phyloP scores from a whole-genome alignment of 92 coral and sea anemone genomes.

The Zoanthus gigantus region DNA sequence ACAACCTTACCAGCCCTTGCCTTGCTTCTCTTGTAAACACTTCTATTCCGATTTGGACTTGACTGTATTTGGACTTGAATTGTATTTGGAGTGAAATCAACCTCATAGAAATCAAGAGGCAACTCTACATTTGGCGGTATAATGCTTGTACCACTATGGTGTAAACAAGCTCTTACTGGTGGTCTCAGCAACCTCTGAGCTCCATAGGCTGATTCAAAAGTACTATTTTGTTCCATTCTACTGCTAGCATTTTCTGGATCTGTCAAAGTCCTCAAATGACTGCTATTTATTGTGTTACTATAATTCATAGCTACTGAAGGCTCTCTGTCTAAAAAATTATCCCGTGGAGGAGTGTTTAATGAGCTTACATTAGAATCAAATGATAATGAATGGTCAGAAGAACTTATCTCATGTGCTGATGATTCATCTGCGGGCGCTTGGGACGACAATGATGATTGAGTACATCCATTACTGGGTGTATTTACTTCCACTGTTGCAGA shows the following conservation, averaged over 20 bases:
- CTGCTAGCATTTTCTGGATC: neutral
- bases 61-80: neutral
- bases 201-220: neutral
- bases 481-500: neutral
- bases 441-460: neutral
- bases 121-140: constrained; percentile 35
- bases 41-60: constrained; percentile 17
- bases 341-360: constrained; percentile 28
- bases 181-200: constrained; percentile 4
- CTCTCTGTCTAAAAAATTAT: neutral
- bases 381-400: constrained; percentile 33
- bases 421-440: constrained; percentile 14
- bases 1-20: neutral
- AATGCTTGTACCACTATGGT: constrained; percentile 19
- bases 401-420: constrained; percentile 22
- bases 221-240: neutral
- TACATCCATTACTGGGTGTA: neutral
- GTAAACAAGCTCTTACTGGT: constrained; percentile 1
- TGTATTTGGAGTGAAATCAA: constrained; percentile 28
- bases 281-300: neutral
- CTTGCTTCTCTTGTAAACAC: neutral
- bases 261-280: constrained; percentile 2
- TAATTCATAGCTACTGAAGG: neutral
- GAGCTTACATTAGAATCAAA: constrained; percentile 29
- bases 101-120: constrained; percentile 28